Base-by-base conservation (phyloP, 2,113 vertebrate genomes). In the Platichthys flesus region DNA sequence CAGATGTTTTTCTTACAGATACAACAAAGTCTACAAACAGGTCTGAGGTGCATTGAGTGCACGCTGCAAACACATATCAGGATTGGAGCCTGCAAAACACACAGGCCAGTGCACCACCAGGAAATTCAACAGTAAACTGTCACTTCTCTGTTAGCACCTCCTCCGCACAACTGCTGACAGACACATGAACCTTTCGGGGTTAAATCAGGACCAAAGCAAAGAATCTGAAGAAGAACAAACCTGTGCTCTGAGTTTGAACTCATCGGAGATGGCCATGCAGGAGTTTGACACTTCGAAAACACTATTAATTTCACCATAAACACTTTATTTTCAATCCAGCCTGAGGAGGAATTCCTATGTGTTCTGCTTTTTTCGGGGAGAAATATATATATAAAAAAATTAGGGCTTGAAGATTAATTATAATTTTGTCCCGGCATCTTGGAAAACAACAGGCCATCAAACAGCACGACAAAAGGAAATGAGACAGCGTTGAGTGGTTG, bases 401-500 rank as follows among this genome's bases (percentile, higher is more conserved):
- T 49, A 45, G 54, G 28, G 28, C 60, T 40, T 62, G 65, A 20
- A 71, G 16, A 65, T 76, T 37, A 0, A 9, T 67, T 40, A 58
- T 20, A 79, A 81, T 79, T 89, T 90, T 88, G 86, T 89, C 85
- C 85, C 84, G 79, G 47, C 63, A 79, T 73, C 84, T 85, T 72
- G 76, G 37, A 67, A 81, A 88, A 74, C 51, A 76, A 89, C 42
- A 76, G 59, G 65, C 74, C 67, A 63, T 71, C 54, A 64, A 31
- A 85, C 52, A 67, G 58, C 59, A 51, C 59, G 61, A 83, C 31
- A 68, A 88, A 70, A 76, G 64, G 42, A 77, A 76, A 71, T 3
- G 67, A 3, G 47, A 84, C 40, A 52, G 49, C 13, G 52, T 54
- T 63, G 84, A 82, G 59, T 31, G 81, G 67, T 71, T 65, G 47